These are phyloP conservation scores for Tromatobia lineatoria DNA, from an alignment of 2,888 invertebrate species.

Conservation along the genomic window DNA sequence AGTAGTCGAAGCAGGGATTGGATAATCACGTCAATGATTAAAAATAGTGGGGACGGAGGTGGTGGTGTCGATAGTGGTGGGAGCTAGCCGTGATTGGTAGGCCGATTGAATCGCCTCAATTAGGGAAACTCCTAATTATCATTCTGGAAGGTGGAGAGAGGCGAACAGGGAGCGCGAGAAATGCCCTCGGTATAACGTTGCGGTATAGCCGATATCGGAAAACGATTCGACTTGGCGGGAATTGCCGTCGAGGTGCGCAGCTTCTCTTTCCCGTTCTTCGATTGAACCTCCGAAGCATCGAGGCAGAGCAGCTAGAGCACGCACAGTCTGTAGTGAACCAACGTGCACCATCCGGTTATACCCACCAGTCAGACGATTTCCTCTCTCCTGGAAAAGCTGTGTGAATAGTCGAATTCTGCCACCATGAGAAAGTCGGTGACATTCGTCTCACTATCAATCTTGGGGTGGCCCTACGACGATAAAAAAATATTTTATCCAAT, in stretches of 20 bases:
- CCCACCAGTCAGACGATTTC: constrained; percentile 20
- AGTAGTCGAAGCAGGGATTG: not conserved
- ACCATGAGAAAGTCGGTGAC: constrained; percentile 13
- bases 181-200: constrained; percentile 36
- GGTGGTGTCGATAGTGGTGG: constrained; percentile 9
- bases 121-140: constrained; percentile 82
- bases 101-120: constrained; percentile 80
- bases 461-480: not conserved
- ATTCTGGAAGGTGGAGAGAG: constrained; percentile 53
- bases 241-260: constrained; percentile 67
- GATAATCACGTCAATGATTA: constrained; percentile 68
- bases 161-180: not conserved
- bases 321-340: constrained; percentile 11
- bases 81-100: constrained; percentile 64
- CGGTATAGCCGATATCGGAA: constrained; percentile 78
- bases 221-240: constrained; percentile 80
- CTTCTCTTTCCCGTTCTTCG: constrained; percentile 45
- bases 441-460: not conserved
- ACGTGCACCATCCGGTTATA: constrained; percentile 30
- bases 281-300: constrained; percentile 32
- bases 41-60: constrained; percentile 50
- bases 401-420: constrained; percentile 10
- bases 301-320: constrained; percentile 1
- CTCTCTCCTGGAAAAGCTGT: constrained; percentile 16
- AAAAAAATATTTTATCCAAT: too few species aligned